These are phyloP conservation scores for Lymantria dispar DNA, from an alignment of 2,888 invertebrate species.

Conservation along the genomic window DNA sequence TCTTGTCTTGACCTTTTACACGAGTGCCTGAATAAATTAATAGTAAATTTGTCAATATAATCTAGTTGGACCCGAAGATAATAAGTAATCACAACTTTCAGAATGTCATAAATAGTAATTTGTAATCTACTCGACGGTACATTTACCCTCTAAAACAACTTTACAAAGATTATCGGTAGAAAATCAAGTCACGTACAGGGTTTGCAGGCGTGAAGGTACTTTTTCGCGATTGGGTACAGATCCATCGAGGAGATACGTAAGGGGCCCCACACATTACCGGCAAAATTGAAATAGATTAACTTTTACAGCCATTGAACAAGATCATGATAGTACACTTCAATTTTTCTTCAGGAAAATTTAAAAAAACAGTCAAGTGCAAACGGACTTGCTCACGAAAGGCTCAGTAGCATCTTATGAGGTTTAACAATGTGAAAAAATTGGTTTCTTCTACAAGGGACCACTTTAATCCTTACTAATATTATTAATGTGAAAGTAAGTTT, in stretches of 20 bases:
- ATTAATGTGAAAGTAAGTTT: too few relatives aligned
- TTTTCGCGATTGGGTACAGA: conserved; percentile 64
- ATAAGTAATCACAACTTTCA: too few relatives aligned
- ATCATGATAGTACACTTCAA: conserved; percentile 14
- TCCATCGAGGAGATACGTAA: conserved; percentile 47
- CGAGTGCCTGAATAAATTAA: too few relatives aligned
- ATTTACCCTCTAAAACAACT: conserved; percentile 39
- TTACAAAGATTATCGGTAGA: conserved; percentile 44
- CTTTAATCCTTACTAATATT: too few relatives aligned
- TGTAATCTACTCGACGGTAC: conserved; percentile 22
- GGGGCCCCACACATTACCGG: conserved; percentile 37
- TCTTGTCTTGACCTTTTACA: too few relatives aligned
- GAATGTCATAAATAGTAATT: conserved; percentile 11
- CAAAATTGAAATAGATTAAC: conserved; percentile 45
- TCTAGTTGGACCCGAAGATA: too few relatives aligned
- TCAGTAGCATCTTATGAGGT: too few relatives aligned
- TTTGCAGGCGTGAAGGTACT: conserved; percentile 55
- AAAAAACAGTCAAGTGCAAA: too few relatives aligned
- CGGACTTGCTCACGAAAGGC: too few relatives aligned
- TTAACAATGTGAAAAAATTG: too few relatives aligned
- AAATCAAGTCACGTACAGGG: conserved; percentile 61
- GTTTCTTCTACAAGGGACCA: too few relatives aligned
- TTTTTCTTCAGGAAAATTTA: background rate
- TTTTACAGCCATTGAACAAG: conserved; percentile 23
- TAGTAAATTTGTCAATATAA: too few relatives aligned